Percentiles rank a stretch among this genome's conserved stretches.
These are phyloP conservation scores for Nannospalax galili DNA, from an alignment of 2,113 vertebrate genomes.

Conservation along the genomic window DNA sequence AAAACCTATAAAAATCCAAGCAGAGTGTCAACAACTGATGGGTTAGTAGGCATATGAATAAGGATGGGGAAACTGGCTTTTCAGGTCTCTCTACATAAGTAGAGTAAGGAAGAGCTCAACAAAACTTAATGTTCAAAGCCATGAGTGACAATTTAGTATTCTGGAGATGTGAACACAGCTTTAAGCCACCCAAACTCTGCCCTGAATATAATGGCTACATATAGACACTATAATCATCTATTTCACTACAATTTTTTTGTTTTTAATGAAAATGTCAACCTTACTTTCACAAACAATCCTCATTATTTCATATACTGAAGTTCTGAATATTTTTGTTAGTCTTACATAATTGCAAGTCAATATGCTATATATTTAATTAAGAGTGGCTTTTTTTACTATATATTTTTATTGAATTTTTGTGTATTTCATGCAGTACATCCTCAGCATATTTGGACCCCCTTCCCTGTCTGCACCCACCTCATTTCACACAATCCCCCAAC, in stretches of 20 bases:
- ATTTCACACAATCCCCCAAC: too few species aligned
- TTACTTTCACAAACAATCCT: slow-evolving; percentile 12
- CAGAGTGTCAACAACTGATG: not conserved
- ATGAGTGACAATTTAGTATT: not conserved
- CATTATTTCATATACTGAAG: not conserved
- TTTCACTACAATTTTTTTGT: not conserved
- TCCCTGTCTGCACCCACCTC: too few species aligned
- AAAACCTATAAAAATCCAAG: not conserved
- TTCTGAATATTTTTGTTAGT: slow-evolving; percentile 5
- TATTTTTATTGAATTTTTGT: too few species aligned
- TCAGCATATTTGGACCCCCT: too few species aligned
- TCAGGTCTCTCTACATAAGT: not conserved
- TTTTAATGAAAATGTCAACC: slow-evolving; percentile 42
- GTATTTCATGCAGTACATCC: too few species aligned
- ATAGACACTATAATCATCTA: not conserved
- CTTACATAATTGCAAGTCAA: not conserved
- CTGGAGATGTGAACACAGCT: not conserved
- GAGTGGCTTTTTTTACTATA: too few species aligned
- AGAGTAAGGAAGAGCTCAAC: not conserved
- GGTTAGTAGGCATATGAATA: not conserved
- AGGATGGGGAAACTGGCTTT: not conserved
- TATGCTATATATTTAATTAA: not conserved
- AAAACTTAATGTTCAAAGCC: not conserved
- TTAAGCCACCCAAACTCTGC: not conserved
- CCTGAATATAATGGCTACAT: not conserved